Percentiles rank a stretch among this genome's conserved stretches.
Evolutionary conservation across 2,797 vertebrate species (phyloP).

Genomic region (Vipera latastei): DNA sequence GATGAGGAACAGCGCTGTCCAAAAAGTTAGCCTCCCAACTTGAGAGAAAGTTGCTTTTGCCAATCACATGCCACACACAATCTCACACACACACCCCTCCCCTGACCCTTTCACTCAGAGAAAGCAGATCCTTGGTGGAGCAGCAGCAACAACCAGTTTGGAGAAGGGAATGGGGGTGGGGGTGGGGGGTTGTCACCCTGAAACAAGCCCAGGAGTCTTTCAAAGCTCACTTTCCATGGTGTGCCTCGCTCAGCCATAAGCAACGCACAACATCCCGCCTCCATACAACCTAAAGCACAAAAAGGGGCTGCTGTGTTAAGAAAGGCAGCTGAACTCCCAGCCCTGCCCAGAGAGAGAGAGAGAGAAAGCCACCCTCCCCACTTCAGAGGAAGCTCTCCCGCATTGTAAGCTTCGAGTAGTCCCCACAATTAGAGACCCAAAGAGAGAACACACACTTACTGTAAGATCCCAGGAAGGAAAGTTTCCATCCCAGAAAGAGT

Average conservation of each 20-base stretch:
- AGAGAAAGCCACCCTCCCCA: constrained; percentile 42
- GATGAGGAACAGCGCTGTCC: constrained; percentile 74
- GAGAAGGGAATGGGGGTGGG: constrained; percentile 72
- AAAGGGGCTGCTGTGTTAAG: constrained; percentile 60
- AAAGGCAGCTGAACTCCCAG: constrained; percentile 66
- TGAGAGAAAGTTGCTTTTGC: constrained; percentile 78
- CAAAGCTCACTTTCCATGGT: constrained; percentile 74
- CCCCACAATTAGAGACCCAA: constrained; percentile 82
- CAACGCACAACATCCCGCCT: background rate
- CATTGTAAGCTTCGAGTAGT: constrained; percentile 74
- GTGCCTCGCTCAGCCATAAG: constrained; percentile 54
- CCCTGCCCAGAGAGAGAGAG: constrained; percentile 59
- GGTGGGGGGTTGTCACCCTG: constrained; percentile 72
- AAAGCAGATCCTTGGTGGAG: constrained; percentile 66
- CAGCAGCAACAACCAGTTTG: constrained; percentile 78
- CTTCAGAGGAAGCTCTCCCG: constrained; percentile 53
- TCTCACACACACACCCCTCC: constrained; percentile 73
- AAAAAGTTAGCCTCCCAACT: constrained; percentile 81
- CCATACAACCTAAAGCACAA: background rate
- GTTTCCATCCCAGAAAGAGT: constrained; percentile 82
- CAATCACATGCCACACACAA: constrained; percentile 78
- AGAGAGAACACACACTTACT: constrained; percentile 98
- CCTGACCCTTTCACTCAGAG: constrained; percentile 77
- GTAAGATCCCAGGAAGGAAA: constrained; percentile 95
- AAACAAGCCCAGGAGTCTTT: constrained; percentile 76